phyloP scores from a whole-genome alignment of 2,888 invertebrate species.

The Synergus gifuensis region DNA sequence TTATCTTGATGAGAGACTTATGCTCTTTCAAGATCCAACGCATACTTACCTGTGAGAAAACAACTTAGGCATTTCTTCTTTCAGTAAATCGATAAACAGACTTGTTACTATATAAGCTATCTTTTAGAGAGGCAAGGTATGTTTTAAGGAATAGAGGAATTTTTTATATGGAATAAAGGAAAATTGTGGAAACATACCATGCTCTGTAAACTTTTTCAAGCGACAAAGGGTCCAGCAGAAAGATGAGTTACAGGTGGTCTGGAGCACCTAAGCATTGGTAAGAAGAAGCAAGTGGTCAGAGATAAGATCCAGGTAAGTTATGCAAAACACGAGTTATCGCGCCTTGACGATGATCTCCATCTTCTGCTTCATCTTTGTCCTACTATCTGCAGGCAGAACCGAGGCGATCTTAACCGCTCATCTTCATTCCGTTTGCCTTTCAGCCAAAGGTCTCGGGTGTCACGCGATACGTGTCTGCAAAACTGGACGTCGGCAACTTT shows the following conservation, averaged over 20 bases:
- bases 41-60: neutral
- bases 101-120: too few relatives aligned
- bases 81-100: neutral
- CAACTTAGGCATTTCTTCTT: neutral
- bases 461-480: conserved; percentile 36
- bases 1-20: conserved; percentile 29
- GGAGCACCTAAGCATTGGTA: neutral
- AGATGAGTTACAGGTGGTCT: conserved; percentile 45
- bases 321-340: conserved; percentile 70
- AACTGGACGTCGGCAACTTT: conserved; percentile 41
- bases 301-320: conserved; percentile 68
- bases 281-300: conserved; percentile 48
- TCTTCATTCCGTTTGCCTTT: conserved; percentile 38
- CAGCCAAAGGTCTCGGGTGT: conserved; percentile 39
- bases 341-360: conserved; percentile 51
- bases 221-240: neutral
- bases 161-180: too few relatives aligned
- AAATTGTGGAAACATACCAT: too few relatives aligned
- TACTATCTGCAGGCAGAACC: conserved; percentile 14
- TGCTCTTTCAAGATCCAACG: neutral
- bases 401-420: conserved; percentile 36
- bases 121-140: too few relatives aligned
- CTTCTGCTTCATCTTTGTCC: conserved; percentile 25
- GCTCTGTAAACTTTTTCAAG: too few relatives aligned
- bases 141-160: too few relatives aligned